phyloP scores from a whole-genome alignment of 2,888 invertebrate genomes.

The Andrena trimmerana region DNA sequence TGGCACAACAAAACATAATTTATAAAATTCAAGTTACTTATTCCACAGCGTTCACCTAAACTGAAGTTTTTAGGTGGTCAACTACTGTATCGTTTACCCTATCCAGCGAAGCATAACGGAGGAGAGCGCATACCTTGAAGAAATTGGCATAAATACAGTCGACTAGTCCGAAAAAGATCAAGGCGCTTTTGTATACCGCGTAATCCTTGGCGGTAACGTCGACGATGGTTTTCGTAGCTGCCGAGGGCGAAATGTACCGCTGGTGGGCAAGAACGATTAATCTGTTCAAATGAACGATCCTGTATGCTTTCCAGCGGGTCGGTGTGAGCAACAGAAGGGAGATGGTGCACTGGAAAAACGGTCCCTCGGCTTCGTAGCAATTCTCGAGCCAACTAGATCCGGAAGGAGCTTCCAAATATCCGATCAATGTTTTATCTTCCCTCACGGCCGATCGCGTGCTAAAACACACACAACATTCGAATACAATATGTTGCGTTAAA shows the following conservation, averaged over 20 bases:
- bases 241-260: conserved; percentile 89
- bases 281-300: conserved; percentile 91
- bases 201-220: conserved; percentile 89
- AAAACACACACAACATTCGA: background rate
- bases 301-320: conserved; percentile 91
- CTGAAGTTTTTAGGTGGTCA: too few species aligned
- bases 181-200: conserved; percentile 93
- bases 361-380: conserved; percentile 96
- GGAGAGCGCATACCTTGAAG: conserved; percentile 89
- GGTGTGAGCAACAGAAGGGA: conserved; percentile 92
- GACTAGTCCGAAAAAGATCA: conserved; percentile 94
- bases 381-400: conserved; percentile 91
- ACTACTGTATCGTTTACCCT: too few species aligned
- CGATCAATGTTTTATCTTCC: conserved; percentile 92
- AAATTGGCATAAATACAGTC: conserved; percentile 94
- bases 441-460: conserved; percentile 91
- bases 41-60: too few species aligned
- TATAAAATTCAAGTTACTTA: too few species aligned
- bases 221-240: conserved; percentile 86
- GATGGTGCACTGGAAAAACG: conserved; percentile 94
- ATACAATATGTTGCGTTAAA: background rate
- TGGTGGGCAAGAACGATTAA: conserved; percentile 92
- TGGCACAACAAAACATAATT: too few species aligned
- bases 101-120: background rate
- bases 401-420: conserved; percentile 89